phyloP scores from a whole-genome alignment of 2,797 vertebrate genomes.

The Simalia tracyae region DNA sequence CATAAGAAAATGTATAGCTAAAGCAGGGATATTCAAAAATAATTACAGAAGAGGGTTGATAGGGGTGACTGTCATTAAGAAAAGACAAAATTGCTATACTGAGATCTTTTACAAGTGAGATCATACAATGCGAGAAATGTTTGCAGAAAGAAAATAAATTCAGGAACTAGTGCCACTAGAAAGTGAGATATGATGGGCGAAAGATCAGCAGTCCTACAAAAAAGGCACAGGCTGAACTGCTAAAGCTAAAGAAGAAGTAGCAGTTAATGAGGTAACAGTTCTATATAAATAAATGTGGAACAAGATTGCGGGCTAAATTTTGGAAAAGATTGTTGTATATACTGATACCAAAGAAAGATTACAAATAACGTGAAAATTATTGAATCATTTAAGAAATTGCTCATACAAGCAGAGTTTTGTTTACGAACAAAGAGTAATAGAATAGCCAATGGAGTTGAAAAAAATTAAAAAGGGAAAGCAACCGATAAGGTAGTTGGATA shows the following conservation, averaged over 20 bases:
- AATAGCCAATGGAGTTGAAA: background rate
- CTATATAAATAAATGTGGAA: background rate
- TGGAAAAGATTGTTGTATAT: background rate
- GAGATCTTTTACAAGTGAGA: background rate
- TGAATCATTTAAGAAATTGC: background rate
- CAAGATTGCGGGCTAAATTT: background rate
- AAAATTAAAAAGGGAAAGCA: background rate
- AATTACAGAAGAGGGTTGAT: background rate
- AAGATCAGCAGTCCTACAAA: background rate
- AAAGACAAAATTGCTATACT: background rate
- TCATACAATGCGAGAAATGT: background rate
- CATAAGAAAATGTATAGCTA: background rate
- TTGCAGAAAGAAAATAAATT: background rate
- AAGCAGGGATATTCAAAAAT: background rate
- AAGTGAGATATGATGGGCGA: background rate
- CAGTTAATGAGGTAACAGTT: background rate
- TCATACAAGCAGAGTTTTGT: background rate
- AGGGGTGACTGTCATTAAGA: background rate
- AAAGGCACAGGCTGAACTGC: background rate
- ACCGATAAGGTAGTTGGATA: background rate
- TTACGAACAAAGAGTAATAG: background rate
- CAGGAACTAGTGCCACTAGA: background rate
- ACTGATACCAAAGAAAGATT: background rate
- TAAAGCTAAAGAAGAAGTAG: background rate
- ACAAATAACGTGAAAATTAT: background rate